Evolutionary conservation across 2,113 vertebrate species (phyloP), one percentile per base, ranked within the genome.

Genomic region (Leptodactylus fuscus): DNA sequence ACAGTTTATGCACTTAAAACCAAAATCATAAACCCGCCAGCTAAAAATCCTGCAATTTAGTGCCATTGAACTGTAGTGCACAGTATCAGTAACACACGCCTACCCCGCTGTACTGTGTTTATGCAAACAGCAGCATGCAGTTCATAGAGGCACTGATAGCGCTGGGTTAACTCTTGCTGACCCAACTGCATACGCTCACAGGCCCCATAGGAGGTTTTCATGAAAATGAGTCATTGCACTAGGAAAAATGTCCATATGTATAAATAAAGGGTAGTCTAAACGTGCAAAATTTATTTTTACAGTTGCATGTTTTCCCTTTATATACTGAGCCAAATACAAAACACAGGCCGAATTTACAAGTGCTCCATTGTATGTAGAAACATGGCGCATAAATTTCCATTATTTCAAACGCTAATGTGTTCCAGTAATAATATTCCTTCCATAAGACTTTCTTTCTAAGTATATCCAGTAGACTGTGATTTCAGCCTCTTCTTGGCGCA

Each of bases 21-120:
- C 29, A 7, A 53, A 51, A 76, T 34, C 27, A 53, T 34, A 77
- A 49, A 77, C 69, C 13, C 2, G 20, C 22, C 11, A 10, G 51
- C 53, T 58, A 16, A 24, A n/a, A 24, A 12, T 41, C 20, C 34
- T 24, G 51, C 49, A 60, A 58, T 79, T 36, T 38, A 53, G 74
- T 85, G 83, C 32, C 75, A 85, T 79, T 85, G 60, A 85, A 79
- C 83, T 85, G 29, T 29, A 78, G 75, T 76, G 75, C 83, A 53
- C 29, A 38, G 22, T 49, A 51, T 85, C 74, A 18, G 32, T 53
- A 55, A 16, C 74, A 78, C 74, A 69, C 83, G 38, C 58, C 44
- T 4, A 1, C 24, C 46, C 58, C 38, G 8, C 74, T 27, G 46
- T 36, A 15, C 58, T 70, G 82, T 51, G 73, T 77, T 85, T 85